Percentiles rank a stretch among this genome's conserved stretches.
These are phyloP conservation scores for Smittia sp. DNA, from an alignment of 2,888 invertebrate genomes.

Conservation along the genomic window DNA sequence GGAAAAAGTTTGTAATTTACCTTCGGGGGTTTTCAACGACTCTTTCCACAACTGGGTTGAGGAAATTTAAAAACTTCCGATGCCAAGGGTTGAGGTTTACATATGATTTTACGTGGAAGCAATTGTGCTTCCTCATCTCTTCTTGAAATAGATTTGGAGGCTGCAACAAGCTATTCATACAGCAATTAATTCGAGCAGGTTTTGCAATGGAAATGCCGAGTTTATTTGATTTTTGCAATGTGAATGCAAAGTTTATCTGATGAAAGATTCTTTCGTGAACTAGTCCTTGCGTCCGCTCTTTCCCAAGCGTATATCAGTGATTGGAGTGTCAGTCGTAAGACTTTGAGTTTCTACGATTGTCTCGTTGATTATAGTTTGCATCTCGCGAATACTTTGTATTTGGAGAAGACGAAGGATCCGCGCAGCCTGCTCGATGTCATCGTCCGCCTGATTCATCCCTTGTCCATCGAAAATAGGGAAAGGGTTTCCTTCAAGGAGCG, in stretches of 20 bases:
- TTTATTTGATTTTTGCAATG: neutral
- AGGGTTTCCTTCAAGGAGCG: conserved; percentile 57
- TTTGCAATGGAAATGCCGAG: too few species aligned
- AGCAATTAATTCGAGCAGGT: too few species aligned
- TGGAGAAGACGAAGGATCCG: conserved; percentile 74
- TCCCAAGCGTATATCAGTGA: conserved; percentile 91
- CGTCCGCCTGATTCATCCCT: conserved; percentile 66
- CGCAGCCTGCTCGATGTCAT: conserved; percentile 66
- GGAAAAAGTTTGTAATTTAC: too few species aligned
- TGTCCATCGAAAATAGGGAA: conserved; percentile 66
- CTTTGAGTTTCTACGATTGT: conserved; percentile 88
- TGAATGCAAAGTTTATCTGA: neutral
- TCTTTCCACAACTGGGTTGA: too few species aligned
- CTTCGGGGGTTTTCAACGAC: too few species aligned
- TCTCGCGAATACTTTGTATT: conserved; percentile 51
- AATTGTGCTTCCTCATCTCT: too few species aligned
- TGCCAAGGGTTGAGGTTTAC: too few species aligned
- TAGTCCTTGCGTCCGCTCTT: conserved; percentile 46
- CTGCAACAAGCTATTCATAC: too few species aligned
- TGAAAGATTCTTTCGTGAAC: neutral
- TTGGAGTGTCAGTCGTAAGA: conserved; percentile 94
- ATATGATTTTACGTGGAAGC: too few species aligned
- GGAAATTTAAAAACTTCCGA: too few species aligned
- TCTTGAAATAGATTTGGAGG: too few species aligned
- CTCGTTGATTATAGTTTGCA: conserved; percentile 94